Evolutionary conservation across 2,888 invertebrate genomes (phyloP), one percentile per base, ranked within the genome.

Genomic region (Chrysolina oricalcia): DNA sequence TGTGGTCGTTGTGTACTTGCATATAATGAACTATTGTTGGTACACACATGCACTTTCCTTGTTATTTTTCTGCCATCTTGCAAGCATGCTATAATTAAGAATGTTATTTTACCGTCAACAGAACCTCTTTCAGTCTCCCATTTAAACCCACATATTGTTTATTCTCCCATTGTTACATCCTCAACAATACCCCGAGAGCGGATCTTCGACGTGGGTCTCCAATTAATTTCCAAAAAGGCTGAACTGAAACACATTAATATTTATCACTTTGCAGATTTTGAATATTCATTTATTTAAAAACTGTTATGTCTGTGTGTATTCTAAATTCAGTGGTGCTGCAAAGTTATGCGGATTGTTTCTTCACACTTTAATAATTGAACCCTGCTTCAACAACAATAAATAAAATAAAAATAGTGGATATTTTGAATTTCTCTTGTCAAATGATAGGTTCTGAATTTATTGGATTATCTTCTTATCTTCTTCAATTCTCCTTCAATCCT

Each of bases 151-250:
- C 43, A 65, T 41, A 63, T 72, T 70, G 70, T 75, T 66, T 64
- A 72, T 75, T 41, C 35, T 50, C 11, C 67, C 67, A 50, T 69
- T 68, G 73, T 48, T 73, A 23, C 0, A 21, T 21, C 40, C 48
- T n/a, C 56, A 63, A 72, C 73, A 73, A 76, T 73, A 63, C 66
- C 69, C 64, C 43, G 48, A 41, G 65, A 41, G 62, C 66, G 40
- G 11, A 64, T 19, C 74, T 43, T 75, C 74, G 78, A 73, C 65
- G 78, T 74, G 59, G 75, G 78, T 78, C 73, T 19, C 48, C 40
- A 73, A 78, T 76, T 75, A 75, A 77, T 78, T 69, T 65, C 23
- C 21, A 27, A 70, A 75, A 72, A 46, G 64, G 21, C 40, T 10
- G 41, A 23, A 68, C 68, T 56, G 40, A 23, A 46, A 43, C 48